Base-by-base conservation (phyloP, 2,888 invertebrate genomes). In the Andrena bicolor region DNA sequence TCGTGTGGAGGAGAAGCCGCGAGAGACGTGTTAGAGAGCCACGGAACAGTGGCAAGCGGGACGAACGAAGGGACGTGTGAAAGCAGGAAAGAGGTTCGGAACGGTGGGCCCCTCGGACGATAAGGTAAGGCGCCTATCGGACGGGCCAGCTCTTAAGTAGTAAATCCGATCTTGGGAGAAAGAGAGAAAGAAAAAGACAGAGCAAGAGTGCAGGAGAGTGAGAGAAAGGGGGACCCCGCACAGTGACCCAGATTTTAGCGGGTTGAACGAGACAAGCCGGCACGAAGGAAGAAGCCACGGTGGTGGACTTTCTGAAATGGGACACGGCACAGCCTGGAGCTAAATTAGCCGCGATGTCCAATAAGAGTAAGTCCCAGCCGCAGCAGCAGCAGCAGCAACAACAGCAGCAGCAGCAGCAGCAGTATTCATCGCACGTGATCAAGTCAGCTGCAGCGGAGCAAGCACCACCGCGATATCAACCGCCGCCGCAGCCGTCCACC, bases 391-490 rank as follows among this genome's bases (percentile, higher is more conserved):
- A 82, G 76, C 89, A 85, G 60, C 88, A 85, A 65, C 89, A 86
- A 64, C 85, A 85, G 53, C 86, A 75, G 76, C 89, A 81, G 32
- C 85, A 84, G 64, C 86, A 75, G 76, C 89, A 81, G 48, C 86
- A 76, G 32, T 86, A 83, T 68, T 87, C 86, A 76, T 85, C 84
- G 86, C 90, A 87, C 88, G 83, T 89, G 90, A 88, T 88, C 84
- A 92, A 92, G 66, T 66, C 82, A 48, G 7, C 92, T 48, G 3
- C 92, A 88, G 92, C 90, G 87, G 92, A 92, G 76, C 89, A 92
- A 82, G 95, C 95, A 94, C 97, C 97, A 91, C 97, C 97, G 90
- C 96, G 97, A 86, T 97, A 97, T 94, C 97, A 97, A 93, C 97
- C 97, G 90, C 96, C 97, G 87, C 94, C 95, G 77, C 94, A 95